phyloP scores from a whole-genome alignment of 2,113 vertebrate genomes.

The Antennarius striatus region DNA sequence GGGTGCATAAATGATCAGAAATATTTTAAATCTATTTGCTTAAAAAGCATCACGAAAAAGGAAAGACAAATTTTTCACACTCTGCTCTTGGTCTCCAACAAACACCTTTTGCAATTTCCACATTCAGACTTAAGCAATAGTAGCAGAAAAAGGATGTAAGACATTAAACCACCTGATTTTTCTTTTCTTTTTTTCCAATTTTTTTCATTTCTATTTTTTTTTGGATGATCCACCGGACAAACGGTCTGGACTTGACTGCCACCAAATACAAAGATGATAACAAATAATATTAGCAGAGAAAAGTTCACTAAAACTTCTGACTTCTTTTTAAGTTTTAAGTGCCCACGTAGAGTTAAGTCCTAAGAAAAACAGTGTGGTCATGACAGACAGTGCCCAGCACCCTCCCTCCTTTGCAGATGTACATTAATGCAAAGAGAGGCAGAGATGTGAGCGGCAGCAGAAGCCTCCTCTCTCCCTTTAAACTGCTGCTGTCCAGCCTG shows the following conservation, averaged over 20 bases:
- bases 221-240: slow-evolving; percentile 9
- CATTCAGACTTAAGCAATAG: slow-evolving; percentile 8
- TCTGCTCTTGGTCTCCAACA: slow-evolving; percentile 1
- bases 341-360: slow-evolving; percentile 19
- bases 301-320: not conserved
- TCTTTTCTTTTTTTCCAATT: slow-evolving; percentile 29
- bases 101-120: slow-evolving; percentile 35
- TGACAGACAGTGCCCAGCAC: slow-evolving; percentile 64
- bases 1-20: slow-evolving; percentile 9
- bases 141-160: slow-evolving; percentile 4
- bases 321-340: slow-evolving; percentile 21
- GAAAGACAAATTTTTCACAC: slow-evolving; percentile 28
- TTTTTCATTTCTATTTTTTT: slow-evolving; percentile 28
- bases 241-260: slow-evolving; percentile 2
- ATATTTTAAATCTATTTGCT: slow-evolving; percentile 18
- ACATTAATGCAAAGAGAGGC: slow-evolving; percentile 87
- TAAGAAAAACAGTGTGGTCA: slow-evolving; percentile 22
- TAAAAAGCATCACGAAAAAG: slow-evolving; percentile 24
- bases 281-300: no score
- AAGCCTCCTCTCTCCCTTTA: slow-evolving; percentile 83
- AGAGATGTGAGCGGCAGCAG: slow-evolving; percentile 76
- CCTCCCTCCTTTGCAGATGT: slow-evolving; percentile 85
- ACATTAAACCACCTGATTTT: slow-evolving; percentile 7
- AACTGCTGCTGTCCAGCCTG: slow-evolving; percentile 95
- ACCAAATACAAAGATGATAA: not conserved